These are phyloP conservation scores for Mayetiola destructor DNA, from an alignment of 2,888 invertebrate species.

Conservation along the genomic window DNA sequence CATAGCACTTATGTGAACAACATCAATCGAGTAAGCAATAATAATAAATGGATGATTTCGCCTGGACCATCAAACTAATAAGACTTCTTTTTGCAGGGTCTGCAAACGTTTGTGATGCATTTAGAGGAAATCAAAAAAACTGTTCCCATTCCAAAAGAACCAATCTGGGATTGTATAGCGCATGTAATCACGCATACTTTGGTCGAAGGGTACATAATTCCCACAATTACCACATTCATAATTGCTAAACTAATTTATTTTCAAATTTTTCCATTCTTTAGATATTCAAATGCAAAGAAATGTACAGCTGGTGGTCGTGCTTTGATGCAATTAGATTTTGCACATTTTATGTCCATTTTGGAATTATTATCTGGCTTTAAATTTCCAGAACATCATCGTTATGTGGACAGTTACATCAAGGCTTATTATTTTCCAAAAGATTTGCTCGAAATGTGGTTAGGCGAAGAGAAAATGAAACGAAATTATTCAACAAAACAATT, in stretches of 20 bases:
- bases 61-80: not conserved
- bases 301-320: constrained; percentile 94
- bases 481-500: constrained; percentile 86
- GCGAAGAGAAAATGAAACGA: constrained; percentile 65
- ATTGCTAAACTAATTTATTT: not conserved
- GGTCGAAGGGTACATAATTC: constrained; percentile 62
- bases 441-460: constrained; percentile 78
- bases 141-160: constrained; percentile 53
- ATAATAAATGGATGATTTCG: not conserved
- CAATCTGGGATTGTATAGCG: constrained; percentile 78
- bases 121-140: constrained; percentile 56
- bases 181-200: constrained; percentile 73
- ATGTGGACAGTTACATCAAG: constrained; percentile 90
- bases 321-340: constrained; percentile 94
- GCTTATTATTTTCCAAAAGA: constrained; percentile 87
- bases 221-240: not conserved
- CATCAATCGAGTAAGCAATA: constrained; percentile 45
- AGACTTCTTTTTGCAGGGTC: constrained; percentile 24
- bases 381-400: constrained; percentile 75
- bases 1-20: constrained; percentile 81
- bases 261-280: constrained; percentile 33
- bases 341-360: constrained; percentile 80
- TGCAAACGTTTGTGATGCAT: constrained; percentile 61
- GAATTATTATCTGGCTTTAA: constrained; percentile 72
- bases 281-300: constrained; percentile 74